These are phyloP conservation scores for Simalia tracyae DNA, from an alignment of 2,797 vertebrate species.

Conservation along the genomic window DNA sequence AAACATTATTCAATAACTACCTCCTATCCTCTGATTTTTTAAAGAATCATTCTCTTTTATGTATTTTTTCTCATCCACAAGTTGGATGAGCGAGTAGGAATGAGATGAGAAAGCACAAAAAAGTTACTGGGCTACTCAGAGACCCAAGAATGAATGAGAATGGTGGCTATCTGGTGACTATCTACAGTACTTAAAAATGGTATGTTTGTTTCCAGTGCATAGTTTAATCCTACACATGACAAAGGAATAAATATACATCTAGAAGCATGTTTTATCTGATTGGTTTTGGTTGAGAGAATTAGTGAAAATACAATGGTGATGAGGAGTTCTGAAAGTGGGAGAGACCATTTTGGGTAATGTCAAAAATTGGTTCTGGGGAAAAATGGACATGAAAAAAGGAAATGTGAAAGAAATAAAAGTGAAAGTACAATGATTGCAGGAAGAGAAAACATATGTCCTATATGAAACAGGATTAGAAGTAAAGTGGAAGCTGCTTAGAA, in stretches of 20 bases:
- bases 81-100: not conserved
- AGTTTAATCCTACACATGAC: not conserved
- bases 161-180: not conserved
- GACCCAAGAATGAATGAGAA: not conserved
- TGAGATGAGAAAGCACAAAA: not conserved
- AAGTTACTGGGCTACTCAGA: not conserved
- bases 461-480: too few species aligned
- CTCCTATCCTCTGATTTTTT: not conserved
- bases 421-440: too few species aligned
- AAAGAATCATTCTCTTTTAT: not conserved
- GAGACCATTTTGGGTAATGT: too few species aligned
- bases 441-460: too few species aligned
- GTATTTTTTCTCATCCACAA: not conserved
- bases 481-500: too few species aligned
- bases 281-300: too few species aligned
- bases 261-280: not conserved
- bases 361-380: too few species aligned
- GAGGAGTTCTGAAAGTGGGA: too few species aligned
- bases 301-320: too few species aligned
- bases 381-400: too few species aligned
- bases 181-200: not conserved
- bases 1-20: not conserved
- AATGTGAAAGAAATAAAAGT: too few species aligned
- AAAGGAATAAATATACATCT: not conserved
- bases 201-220: not conserved